Percentiles rank a stretch among this genome's conserved stretches.
These are phyloP conservation scores for Drosophila testacea DNA, from an alignment of 2,888 invertebrate species.

Conservation along the genomic window DNA sequence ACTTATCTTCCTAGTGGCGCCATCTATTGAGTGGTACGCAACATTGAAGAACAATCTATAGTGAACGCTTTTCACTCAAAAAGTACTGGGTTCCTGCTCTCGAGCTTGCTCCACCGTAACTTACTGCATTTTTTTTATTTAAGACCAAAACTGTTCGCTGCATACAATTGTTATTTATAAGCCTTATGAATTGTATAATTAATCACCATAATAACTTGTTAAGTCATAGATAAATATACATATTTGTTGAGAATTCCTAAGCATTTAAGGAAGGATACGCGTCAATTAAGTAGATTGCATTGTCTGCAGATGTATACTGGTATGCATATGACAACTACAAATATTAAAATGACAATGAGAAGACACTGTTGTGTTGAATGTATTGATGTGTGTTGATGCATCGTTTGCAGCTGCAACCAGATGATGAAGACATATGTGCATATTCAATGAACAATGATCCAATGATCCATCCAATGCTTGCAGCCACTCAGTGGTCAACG, in stretches of 20 bases:
- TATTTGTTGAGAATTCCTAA: conserved; percentile 35
- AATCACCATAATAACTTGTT: conserved; percentile 9
- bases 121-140: too few relatives aligned
- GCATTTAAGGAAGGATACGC: conserved; percentile 25
- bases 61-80: too few relatives aligned
- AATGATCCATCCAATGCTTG: conserved; percentile 40
- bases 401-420: conserved; percentile 44
- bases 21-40: too few relatives aligned
- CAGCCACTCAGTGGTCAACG: conserved; percentile 26
- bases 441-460: conserved; percentile 66
- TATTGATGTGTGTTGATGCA: conserved; percentile 30
- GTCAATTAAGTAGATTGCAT: conserved; percentile 56
- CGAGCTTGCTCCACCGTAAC: too few relatives aligned
- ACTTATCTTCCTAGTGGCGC: too few relatives aligned
- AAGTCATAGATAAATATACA: conserved; percentile 12
- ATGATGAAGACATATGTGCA: conserved; percentile 65
- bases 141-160: too few relatives aligned
- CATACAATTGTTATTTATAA: neutral
- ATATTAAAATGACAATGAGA: conserved; percentile 59
- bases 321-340: conserved; percentile 43
- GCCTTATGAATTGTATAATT: neutral
- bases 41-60: too few relatives aligned
- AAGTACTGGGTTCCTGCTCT: too few relatives aligned
- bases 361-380: conserved; percentile 51
- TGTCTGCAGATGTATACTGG: conserved; percentile 53